Conservation (phyloP, 2,113 vertebrate genomes). For the Hyaena hyaena region DNA sequence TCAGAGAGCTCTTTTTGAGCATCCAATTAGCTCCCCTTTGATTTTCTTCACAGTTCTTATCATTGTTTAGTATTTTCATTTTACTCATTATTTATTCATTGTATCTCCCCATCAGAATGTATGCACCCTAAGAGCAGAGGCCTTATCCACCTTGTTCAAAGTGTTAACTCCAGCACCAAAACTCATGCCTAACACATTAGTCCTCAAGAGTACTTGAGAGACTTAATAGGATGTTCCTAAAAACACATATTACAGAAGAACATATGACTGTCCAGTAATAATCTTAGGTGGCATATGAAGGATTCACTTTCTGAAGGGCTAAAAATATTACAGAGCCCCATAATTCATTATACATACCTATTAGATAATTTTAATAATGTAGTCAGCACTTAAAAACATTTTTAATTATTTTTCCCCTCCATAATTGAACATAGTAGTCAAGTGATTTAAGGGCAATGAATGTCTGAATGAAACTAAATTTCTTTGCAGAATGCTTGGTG, state of each 20-base stretch:
- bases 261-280: neutral
- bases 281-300: neutral
- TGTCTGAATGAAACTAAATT: neutral
- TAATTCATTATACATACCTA: neutral
- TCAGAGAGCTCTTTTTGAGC: neutral
- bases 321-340: neutral
- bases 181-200: neutral
- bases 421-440: neutral
- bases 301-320: neutral
- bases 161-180: neutral
- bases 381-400: neutral
- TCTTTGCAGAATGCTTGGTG: neutral
- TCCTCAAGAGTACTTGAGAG: neutral
- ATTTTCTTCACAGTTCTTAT: neutral
- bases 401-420: neutral
- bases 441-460: neutral
- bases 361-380: neutral
- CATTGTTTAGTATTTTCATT: neutral
- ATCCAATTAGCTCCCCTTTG: neutral
- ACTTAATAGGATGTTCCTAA: neutral
- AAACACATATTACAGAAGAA: neutral
- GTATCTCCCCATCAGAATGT: neutral
- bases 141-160: neutral
- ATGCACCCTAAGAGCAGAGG: neutral
- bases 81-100: neutral